Percentiles rank a stretch among this genome's conserved stretches.
These are phyloP conservation scores for Apostichopus californicus DNA, from an alignment of 35 echinoderm and acorn worm species.

Conservation along the genomic window DNA sequence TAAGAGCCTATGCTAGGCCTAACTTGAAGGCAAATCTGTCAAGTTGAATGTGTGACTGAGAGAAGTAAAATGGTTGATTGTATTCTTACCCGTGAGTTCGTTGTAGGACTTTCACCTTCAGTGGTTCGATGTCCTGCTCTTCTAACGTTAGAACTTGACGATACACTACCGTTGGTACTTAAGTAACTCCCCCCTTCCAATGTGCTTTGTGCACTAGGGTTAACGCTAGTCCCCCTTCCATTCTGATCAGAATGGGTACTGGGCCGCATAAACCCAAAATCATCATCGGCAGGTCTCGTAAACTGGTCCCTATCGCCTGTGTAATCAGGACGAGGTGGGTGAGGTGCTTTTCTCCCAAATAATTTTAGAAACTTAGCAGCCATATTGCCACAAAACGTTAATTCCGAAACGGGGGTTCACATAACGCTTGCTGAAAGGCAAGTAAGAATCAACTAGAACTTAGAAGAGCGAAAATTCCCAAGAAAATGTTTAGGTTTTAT, in stretches of 20 bases:
- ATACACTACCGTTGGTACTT: constrained; percentile 42
- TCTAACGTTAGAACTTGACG: not conserved
- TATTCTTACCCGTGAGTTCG: constrained; percentile 32
- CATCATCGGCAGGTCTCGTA: constrained; percentile 41
- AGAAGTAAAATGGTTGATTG: not conserved
- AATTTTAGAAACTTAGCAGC: constrained; percentile 51
- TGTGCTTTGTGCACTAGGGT: constrained; percentile 2
- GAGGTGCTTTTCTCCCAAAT: constrained; percentile 57
- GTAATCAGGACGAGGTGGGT: constrained; percentile 54
- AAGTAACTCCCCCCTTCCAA: constrained; percentile 36
- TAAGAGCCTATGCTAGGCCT: not conserved
- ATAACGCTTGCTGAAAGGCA: constrained; percentile 15
- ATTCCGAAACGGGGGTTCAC: not conserved
- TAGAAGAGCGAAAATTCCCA: not conserved
- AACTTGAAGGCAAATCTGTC: too few species aligned
- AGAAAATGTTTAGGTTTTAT: not conserved
- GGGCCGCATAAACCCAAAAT: constrained; percentile 43
- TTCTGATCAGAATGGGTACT: constrained; percentile 17
- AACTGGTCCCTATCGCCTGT: constrained; percentile 20
- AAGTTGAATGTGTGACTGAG: not conserved
- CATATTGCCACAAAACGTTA: not conserved
- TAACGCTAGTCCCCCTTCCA: constrained; percentile 16
- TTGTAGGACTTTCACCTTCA: constrained; percentile 19
- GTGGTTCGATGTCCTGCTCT: constrained; percentile 21
- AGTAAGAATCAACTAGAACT: not conserved